Base-by-base conservation (phyloP, 2,888 invertebrate species). In the Drosophila colorata region DNA sequence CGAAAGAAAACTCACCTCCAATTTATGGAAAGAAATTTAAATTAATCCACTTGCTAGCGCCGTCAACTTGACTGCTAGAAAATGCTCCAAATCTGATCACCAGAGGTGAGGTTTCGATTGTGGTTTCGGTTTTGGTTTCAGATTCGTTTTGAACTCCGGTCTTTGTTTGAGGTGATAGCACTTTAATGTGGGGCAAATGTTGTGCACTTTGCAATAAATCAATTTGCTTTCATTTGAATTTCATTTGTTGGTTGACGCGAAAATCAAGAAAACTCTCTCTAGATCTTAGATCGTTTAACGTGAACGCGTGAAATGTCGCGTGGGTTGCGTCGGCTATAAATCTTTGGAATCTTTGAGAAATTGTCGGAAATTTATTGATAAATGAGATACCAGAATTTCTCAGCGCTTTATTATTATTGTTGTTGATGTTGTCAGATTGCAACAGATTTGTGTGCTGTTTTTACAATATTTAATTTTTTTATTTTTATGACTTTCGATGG, bases 201-300 rank as follows among this genome's bases (percentile, higher is more conserved):
- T 83, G 70, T 83, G 87, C 80, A 78, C 83, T 74, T 74, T 61
- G 69, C 81, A 66, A 71, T 87, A 87, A 89, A 88, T 87, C 88
- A 87, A 74, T 71, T 68, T 57, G 77, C 73, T 59, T 66, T 72
- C 73, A 73, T 77, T 83, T 75, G 63, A 55, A 55, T 57, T 68
- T 63, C 58, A 63, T 72, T 70, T 69, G 78, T 64, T 51, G 53
- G 35, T 53, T 65, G 52, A 52, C 59, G 61, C 66, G 63, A 66
- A 69, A 69, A 78, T 75, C 56, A 47, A 53, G 38, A 58, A 35
- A 47, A 53, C 25, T 28, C 23, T 33, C 46, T 37, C 11, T 33
- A 44, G 41, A 61, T 41, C 35, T 53, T 18, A n/a, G 20, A n/a
- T 52, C 31, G 18, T 40, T 41, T 33, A 53, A 13, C 53, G 41